These are phyloP conservation scores for Meles meles DNA, from an alignment of 2,113 vertebrate species.

Conservation along the genomic window DNA sequence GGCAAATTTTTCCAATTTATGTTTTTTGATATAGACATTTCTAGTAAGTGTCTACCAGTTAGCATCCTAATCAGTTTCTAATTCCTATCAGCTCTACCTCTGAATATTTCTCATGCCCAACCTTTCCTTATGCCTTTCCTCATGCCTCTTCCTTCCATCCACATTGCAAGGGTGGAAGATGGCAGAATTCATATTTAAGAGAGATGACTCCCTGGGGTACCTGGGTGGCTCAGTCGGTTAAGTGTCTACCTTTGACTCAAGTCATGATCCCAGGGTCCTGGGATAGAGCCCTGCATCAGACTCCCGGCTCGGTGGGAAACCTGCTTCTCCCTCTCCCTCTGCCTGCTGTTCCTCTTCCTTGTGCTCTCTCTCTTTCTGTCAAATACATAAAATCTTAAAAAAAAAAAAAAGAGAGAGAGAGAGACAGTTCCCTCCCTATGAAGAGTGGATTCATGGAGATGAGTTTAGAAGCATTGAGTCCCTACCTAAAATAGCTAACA, in stretches of 20 bases:
- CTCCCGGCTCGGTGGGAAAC: too few relatives aligned
- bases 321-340: too few relatives aligned
- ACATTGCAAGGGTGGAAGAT: neutral
- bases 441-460: neutral
- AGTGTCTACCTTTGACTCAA: too few relatives aligned
- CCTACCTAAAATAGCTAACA: neutral
- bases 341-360: too few relatives aligned
- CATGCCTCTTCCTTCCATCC: neutral
- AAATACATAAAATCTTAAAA: too few relatives aligned
- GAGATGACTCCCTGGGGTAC: neutral
- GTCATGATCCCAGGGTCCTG: too few relatives aligned
- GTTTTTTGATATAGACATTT: neutral
- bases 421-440: too few relatives aligned
- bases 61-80: neutral
- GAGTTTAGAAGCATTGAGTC: neutral
- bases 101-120: neutral
- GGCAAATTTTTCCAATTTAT: neutral
- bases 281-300: too few relatives aligned
- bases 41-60: neutral
- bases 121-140: too few relatives aligned
- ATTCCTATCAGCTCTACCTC: neutral
- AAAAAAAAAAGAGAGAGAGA: too few relatives aligned
- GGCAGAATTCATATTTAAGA: neutral
- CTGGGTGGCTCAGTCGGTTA: too few relatives aligned
- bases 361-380: too few relatives aligned